These are phyloP conservation scores for Macquaria ambigua DNA, from an alignment of 2,113 vertebrate species.

Conservation along the genomic window DNA sequence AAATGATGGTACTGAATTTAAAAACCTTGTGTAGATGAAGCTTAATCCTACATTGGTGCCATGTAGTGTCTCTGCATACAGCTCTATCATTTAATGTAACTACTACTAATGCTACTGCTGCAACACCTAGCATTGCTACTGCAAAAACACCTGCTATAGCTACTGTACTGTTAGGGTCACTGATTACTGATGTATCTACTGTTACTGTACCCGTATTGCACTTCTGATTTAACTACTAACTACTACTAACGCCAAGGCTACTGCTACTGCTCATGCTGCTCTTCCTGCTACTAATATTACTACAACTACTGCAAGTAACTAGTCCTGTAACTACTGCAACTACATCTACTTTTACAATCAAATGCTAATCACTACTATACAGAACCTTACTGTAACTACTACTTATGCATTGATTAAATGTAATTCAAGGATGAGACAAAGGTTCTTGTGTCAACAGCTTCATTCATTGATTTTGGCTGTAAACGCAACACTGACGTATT, in stretches of 20 bases:
- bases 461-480: not conserved
- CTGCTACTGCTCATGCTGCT: not conserved
- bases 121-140: not conserved
- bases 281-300: not conserved
- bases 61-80: not conserved
- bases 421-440: not conserved
- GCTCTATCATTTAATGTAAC: not conserved
- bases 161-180: not conserved
- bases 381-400: too few relatives aligned
- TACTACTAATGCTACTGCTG: not conserved
- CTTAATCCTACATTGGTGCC: not conserved
- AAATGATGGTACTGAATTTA: not conserved
- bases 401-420: not conserved
- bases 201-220: not conserved
- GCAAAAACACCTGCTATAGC: not conserved
- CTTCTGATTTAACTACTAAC: not conserved
- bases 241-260: not conserved
- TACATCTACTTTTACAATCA: not conserved
- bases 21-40: not conserved
- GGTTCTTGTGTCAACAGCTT: not conserved
- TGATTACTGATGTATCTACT: not conserved
- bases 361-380: not conserved
- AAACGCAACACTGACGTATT: not conserved
- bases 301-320: not conserved
- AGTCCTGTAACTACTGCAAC: not conserved